Percentiles rank a stretch among this genome's conserved stretches.
phyloP scores from a whole-genome alignment of 2,113 vertebrate species.

The Varanus komodoensis region DNA sequence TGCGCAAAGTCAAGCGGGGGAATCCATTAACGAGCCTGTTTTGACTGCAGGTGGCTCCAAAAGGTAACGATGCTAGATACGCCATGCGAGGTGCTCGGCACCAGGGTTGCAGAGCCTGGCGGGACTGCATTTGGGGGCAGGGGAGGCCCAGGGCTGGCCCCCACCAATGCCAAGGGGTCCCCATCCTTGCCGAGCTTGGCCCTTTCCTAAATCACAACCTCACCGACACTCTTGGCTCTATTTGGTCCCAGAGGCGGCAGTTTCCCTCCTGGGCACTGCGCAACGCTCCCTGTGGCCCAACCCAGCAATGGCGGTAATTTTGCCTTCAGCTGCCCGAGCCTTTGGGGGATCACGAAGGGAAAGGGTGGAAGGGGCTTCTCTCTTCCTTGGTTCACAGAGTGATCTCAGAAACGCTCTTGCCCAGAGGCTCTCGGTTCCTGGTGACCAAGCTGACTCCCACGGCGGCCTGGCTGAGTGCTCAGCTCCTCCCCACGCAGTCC shows the following conservation, averaged over 20 bases:
- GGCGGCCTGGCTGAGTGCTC: neutral
- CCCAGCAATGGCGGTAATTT: neutral
- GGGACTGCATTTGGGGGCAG: neutral
- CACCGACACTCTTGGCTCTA: neutral
- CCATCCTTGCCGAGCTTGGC: no score
- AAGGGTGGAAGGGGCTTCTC: neutral
- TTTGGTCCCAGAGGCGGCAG: neutral
- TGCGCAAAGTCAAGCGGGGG: no score
- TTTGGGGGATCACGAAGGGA: neutral
- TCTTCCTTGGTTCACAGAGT: accelerated
- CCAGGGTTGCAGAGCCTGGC: neutral
- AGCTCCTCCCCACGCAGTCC: no score
- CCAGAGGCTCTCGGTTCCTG: neutral
- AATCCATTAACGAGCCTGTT: no score
- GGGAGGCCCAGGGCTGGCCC: no score
- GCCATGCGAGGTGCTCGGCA: no score
- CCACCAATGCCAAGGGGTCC: no score
- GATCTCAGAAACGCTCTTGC: neutral
- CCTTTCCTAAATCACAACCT: neutral
- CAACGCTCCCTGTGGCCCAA: neutral
- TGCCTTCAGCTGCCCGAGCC: neutral
- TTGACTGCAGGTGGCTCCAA: no score
- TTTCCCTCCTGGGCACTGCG: neutral
- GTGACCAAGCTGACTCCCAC: no score
- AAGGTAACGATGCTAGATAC: no score